A percentile compares a stretch with the other conserved stretches of the same genome.
Conservation (phyloP, 2,888 invertebrate genomes). For the Gymnoscelis rufifasciata region DNA sequence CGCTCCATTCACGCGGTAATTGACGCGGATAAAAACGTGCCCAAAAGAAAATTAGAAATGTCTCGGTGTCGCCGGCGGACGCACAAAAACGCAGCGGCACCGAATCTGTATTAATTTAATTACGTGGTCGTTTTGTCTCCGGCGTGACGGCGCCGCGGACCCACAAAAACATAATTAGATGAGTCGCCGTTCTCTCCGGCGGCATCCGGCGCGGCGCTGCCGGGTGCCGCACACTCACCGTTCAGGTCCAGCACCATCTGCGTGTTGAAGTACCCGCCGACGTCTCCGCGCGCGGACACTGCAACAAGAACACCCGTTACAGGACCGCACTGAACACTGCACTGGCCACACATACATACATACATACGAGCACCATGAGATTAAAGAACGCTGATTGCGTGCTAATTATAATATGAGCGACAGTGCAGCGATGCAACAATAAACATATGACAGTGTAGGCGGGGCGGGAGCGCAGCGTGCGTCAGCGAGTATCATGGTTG, state of each 20-base stretch:
- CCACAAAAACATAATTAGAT: slow-evolving; percentile 49
- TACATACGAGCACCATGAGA: too few relatives aligned
- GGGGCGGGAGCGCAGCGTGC: not conserved
- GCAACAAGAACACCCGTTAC: slow-evolving; percentile 43
- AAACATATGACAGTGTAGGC: not conserved
- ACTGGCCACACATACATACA: too few relatives aligned
- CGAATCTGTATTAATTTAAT: slow-evolving; percentile 68
- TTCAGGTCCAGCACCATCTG: slow-evolving; percentile 76
- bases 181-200: slow-evolving; percentile 33
- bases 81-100: slow-evolving; percentile 53
- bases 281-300: slow-evolving; percentile 74
- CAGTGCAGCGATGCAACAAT: too few relatives aligned
- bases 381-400: too few relatives aligned
- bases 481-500: not conserved
- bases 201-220: slow-evolving; percentile 17
- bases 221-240: slow-evolving; percentile 51
- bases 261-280: slow-evolving; percentile 71
- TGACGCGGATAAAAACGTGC: slow-evolving; percentile 64
- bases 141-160: slow-evolving; percentile 17
- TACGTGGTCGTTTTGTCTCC: slow-evolving; percentile 59
- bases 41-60: slow-evolving; percentile 70
- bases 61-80: slow-evolving; percentile 53
- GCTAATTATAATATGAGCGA: too few relatives aligned
- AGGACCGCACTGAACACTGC: too few relatives aligned
- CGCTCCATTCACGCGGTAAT: slow-evolving; percentile 68